Evolutionary conservation across 2,797 vertebrate species (phyloP).

Genomic region (Pseudomugil tenellus): DNA sequence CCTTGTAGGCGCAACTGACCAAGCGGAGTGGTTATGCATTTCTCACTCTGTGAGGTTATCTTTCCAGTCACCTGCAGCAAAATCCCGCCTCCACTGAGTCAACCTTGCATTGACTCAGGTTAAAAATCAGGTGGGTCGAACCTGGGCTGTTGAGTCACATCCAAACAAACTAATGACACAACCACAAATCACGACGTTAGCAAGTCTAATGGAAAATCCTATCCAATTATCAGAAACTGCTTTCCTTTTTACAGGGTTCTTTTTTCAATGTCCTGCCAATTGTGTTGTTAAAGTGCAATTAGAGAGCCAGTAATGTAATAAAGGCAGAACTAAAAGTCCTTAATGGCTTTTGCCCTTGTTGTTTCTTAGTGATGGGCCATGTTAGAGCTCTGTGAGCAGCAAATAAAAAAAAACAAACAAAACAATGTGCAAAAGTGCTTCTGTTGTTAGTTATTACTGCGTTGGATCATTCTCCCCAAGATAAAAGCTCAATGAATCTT

Average conservation of each 20-base stretch:
- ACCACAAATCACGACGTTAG: conserved; percentile 33
- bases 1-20: conserved; percentile 6
- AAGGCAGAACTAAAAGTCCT: conserved; percentile 58
- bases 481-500: conserved; percentile 78
- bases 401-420: background rate
- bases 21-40: conserved; percentile 20
- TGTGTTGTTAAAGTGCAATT: conserved; percentile 71
- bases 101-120: conserved; percentile 66
- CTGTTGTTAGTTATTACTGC: conserved; percentile 54
- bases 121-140: conserved; percentile 51
- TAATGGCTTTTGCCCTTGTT: conserved; percentile 57
- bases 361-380: conserved; percentile 37
- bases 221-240: conserved; percentile 63
- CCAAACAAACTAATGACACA: conserved; percentile 55
- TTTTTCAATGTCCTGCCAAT: conserved; percentile 31
- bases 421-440: conserved; percentile 23
- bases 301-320: conserved; percentile 62
- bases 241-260: conserved; percentile 24
- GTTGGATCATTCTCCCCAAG: conserved; percentile 44
- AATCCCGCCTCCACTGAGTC: background rate
- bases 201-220: no score
- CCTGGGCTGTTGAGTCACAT: conserved; percentile 49
- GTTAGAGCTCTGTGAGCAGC: conserved; percentile 48
- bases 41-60: conserved; percentile 13
- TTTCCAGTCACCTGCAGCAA: conserved; percentile 24